Evolutionary conservation across 2,113 vertebrate genomes (phyloP), one percentile per base, ranked within the genome.

Genomic region (Ceyx melanurus): DNA sequence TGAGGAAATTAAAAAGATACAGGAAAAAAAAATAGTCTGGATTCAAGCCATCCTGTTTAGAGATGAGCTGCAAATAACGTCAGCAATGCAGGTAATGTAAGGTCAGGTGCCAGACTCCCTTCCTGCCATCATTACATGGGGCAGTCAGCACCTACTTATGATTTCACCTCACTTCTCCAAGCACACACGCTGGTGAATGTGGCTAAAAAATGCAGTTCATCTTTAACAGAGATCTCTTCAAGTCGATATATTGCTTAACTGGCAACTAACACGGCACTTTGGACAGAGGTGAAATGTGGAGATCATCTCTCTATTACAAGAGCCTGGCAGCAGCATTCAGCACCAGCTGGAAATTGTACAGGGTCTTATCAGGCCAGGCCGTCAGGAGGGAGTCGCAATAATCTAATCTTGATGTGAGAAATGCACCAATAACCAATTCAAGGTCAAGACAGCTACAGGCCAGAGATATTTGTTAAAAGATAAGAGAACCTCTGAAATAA

Each of bases 401-500:
- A 97, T 96, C 95, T 96, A 88, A 96, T 97, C 96, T 93, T 92
- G 90, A 96, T 96, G 85, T 97, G 93, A 95, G 90, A 94, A 97
- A 96, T 87, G 90, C 82, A 87, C 4, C 3, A 92, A 62, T 80
- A 96, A 90, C 95, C 89, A 73, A 94, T 67, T 95, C 95, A 96
- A 96, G 89, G 95, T 96, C 95, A 97, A 64, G 58, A 81, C 75
- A 79, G 70, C 56, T 82, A 86, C 60, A 88, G 93, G 71, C 76
- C 72, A 23, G 5, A 91, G 94, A 92, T 86, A 86, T 88, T 80
- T 90, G 56, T 86, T 91, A 95, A 80, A 92, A 89, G 94, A 96
- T 96, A 92, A 96, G 90, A 58, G 26, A 90, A 60, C 23, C 43
- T 86, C 79, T 46, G 45, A 90, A 95, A 84, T 82, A 90, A 88